phyloP scores from a whole-genome alignment of 2,113 vertebrate species.

The Anoplopoma fimbria region DNA sequence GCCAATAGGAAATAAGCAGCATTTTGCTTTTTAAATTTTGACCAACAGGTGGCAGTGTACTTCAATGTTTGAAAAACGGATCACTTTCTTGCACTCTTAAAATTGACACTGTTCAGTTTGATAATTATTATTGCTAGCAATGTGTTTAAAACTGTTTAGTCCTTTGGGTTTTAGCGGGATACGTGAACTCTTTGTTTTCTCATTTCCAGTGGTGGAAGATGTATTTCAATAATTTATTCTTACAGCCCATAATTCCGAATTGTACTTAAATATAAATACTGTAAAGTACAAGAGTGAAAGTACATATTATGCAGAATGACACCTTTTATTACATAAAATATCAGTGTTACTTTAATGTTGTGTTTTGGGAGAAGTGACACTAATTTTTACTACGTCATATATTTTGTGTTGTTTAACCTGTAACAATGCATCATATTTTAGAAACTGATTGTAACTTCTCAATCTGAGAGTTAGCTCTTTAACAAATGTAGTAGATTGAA shows the following conservation, averaged over 20 bases:
- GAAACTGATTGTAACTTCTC: not conserved
- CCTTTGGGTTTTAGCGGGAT: not conserved
- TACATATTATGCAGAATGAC: not conserved
- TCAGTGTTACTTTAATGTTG: not conserved
- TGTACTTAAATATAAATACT: not conserved
- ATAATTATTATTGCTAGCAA: not conserved
- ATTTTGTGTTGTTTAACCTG: not conserved
- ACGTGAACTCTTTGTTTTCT: not conserved
- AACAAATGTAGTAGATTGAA: not conserved
- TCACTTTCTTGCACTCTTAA: too few relatives aligned
- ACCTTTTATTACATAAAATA: not conserved
- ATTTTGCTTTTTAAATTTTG: rapidly evolving
- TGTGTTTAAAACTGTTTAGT: not conserved
- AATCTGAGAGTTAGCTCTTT: not conserved
- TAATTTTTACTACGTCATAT: not conserved
- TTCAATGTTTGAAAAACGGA: not conserved
- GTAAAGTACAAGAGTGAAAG: not conserved
- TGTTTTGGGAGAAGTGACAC: not conserved
- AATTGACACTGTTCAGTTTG: not conserved
- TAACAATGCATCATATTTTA: not conserved
- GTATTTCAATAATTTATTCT: not conserved
- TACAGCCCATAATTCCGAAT: too few relatives aligned
- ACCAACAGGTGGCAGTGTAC: constrained; percentile 48
- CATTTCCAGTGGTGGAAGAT: not conserved
- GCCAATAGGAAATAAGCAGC: constrained; percentile 45